Evolutionary conservation across 2,888 invertebrate genomes (phyloP).

Genomic region (Hypolimnas misippus): DNA sequence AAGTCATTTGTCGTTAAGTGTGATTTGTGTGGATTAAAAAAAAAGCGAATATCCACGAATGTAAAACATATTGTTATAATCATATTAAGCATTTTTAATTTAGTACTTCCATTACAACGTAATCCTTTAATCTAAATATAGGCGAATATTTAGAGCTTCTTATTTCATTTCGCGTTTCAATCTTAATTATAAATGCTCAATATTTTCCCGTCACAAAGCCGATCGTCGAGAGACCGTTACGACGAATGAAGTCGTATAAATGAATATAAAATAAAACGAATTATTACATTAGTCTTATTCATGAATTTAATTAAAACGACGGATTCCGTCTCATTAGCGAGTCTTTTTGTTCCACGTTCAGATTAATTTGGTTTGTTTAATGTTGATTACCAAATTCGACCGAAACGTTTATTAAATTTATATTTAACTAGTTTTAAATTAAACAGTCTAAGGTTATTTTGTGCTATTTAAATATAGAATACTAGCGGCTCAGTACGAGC

Average conservation of each 20-base stretch:
- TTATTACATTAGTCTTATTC: constrained; percentile 20
- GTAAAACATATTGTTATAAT: no score
- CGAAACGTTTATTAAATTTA: constrained; percentile 6
- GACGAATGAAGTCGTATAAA: background rate
- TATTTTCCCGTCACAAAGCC: constrained; percentile 1
- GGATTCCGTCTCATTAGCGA: constrained; percentile 21
- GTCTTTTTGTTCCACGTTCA: constrained; percentile 15
- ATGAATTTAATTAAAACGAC: constrained; percentile 20
- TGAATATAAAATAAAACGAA: constrained; percentile 18
- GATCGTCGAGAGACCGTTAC: background rate
- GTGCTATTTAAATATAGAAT: background rate
- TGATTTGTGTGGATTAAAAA: no score
- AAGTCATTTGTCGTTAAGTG: no score
- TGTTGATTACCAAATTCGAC: constrained; percentile 6
- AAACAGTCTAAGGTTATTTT: background rate
- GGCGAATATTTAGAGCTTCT: no score
- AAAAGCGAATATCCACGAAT: no score
- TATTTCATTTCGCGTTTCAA: background rate
- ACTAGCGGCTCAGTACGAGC: background rate
- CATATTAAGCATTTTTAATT: no score
- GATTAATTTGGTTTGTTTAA: constrained; percentile 20
- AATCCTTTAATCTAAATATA: no score
- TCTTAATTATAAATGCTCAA: background rate
- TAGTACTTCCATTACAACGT: no score
- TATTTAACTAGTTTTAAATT: constrained; percentile 8